phyloP scores from a whole-genome alignment of 2,797 vertebrate species.

The Danionella dracula region DNA sequence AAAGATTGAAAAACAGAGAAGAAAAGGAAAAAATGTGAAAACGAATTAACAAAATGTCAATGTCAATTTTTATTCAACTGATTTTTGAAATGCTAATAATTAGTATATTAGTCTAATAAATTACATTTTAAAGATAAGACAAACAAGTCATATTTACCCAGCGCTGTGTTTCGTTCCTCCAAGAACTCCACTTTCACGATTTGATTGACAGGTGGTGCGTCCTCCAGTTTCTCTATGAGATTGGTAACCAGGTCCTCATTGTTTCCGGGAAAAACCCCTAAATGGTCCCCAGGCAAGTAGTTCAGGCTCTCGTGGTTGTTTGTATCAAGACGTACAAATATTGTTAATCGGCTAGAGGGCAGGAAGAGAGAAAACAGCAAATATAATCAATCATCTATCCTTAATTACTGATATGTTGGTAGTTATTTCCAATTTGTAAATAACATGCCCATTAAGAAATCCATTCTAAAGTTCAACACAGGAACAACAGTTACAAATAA shows the following conservation, averaged over 20 bases:
- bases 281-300: conserved; percentile 92
- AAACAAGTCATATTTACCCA: conserved; percentile 76
- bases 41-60: no score
- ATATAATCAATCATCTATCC: not conserved
- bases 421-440: no score
- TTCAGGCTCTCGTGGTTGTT: conserved; percentile 80
- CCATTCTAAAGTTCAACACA: no score
- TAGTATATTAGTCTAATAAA: no score
- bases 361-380: not conserved
- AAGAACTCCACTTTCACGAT: conserved; percentile 91
- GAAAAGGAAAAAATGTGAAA: no score
- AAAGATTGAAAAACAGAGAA: no score
- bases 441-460: no score
- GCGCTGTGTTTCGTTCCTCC: conserved; percentile 89
- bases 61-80: no score
- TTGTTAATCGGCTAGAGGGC: conserved; percentile 82
- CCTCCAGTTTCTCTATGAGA: conserved; percentile 88
- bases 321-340: conserved; percentile 89
- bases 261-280: conserved; percentile 93
- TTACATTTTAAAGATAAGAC: no score
- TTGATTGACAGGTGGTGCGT: conserved; percentile 88
- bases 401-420: no score
- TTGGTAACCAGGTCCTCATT: conserved; percentile 86
- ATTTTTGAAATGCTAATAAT: not conserved
- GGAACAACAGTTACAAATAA: no score